These are phyloP conservation scores for Argyrosomus regius DNA, from an alignment of 2,797 vertebrate genomes.

Conservation along the genomic window DNA sequence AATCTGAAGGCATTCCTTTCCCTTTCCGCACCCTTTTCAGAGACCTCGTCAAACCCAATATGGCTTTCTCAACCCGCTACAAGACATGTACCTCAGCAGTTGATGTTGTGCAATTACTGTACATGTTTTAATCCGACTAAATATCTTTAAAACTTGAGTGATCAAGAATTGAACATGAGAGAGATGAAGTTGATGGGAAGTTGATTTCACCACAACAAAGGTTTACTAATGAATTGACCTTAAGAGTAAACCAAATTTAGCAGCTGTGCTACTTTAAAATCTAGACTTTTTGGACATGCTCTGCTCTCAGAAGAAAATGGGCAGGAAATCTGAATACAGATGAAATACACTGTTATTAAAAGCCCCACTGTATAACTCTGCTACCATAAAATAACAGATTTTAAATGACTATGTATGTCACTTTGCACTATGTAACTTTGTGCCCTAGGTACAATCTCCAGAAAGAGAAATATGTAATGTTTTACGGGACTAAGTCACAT, in stretches of 20 bases:
- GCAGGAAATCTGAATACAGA: neutral
- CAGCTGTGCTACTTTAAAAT: neutral
- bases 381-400: too few species aligned
- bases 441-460: too few species aligned
- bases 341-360: neutral
- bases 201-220: constrained; percentile 9
- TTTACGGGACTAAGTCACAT: too few species aligned
- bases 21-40: constrained; percentile 85
- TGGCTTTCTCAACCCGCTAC: constrained; percentile 67
- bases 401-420: too few species aligned
- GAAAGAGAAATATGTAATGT: too few species aligned
- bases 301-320: neutral
- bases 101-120: constrained; percentile 73
- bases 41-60: constrained; percentile 85
- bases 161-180: neutral
- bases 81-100: constrained; percentile 84
- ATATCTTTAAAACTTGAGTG: constrained; percentile 42
- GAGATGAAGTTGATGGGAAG: neutral
- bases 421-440: too few species aligned
- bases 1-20: constrained; percentile 91
- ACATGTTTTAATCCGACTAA: constrained; percentile 83
- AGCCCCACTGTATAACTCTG: too few species aligned
- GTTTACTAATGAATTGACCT: constrained; percentile 4
- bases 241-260: neutral
- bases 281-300: neutral